These are phyloP conservation scores for Buphagus erythrorhynchus DNA, from an alignment of 2,797 vertebrate species.

Conservation along the genomic window DNA sequence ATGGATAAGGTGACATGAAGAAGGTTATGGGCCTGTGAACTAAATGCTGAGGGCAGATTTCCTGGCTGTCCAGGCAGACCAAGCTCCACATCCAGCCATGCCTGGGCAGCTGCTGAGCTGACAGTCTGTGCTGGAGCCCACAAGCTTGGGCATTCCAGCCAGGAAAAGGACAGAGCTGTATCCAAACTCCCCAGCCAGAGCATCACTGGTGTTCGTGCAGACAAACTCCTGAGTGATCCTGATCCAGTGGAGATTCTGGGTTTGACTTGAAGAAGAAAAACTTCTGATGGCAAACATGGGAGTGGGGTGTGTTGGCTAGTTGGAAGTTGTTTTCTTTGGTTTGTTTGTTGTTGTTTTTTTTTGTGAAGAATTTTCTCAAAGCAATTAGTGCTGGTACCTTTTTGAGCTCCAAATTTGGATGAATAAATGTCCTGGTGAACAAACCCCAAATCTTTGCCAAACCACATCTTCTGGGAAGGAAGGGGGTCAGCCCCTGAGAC, in stretches of 20 bases:
- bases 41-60: not conserved
- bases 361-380: not conserved
- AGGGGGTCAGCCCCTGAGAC: not conserved
- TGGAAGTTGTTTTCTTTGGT: not conserved
- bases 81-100: not conserved
- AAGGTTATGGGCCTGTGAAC: not conserved
- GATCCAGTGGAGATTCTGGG: not conserved
- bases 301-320: not conserved
- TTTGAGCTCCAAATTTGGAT: not conserved
- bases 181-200: not conserved
- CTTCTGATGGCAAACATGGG: not conserved
- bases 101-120: not conserved
- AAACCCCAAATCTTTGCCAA: not conserved
- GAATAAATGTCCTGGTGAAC: not conserved
- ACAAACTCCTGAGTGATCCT: not conserved
- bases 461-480: not conserved
- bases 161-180: not conserved
- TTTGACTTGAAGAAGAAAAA: not conserved
- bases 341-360: not conserved
- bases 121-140: not conserved
- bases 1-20: not conserved
- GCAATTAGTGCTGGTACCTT: not conserved
- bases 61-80: not conserved
- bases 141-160: not conserved
- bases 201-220: rapidly evolving